These are phyloP conservation scores for Glomeris marginata DNA, from an alignment of 2,888 invertebrate species.

Conservation along the genomic window DNA sequence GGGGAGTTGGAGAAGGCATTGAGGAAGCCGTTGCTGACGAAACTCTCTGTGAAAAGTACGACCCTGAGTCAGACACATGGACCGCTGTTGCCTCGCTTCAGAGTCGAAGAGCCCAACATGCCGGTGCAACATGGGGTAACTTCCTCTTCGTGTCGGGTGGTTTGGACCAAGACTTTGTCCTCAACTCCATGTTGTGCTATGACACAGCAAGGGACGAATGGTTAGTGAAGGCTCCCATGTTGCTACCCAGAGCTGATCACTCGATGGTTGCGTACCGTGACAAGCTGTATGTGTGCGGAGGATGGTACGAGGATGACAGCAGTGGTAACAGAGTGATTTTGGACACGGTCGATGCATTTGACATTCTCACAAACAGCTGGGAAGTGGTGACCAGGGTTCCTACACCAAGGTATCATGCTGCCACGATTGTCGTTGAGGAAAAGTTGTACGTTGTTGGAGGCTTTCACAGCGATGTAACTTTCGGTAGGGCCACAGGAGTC, in stretches of 20 bases:
- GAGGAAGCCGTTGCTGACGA: slow-evolving; percentile 33
- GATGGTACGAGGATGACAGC: slow-evolving; percentile 38
- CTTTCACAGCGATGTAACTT: slow-evolving; percentile 48
- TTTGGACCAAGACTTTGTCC: slow-evolving; percentile 39
- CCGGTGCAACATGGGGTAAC: slow-evolving; percentile 34
- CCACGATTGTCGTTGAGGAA: slow-evolving; percentile 43
- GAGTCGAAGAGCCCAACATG: slow-evolving; percentile 44
- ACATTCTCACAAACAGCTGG: slow-evolving; percentile 43
- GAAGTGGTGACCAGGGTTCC: slow-evolving; percentile 44
- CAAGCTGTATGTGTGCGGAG: slow-evolving; percentile 47
- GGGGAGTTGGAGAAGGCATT: slow-evolving; percentile 41
- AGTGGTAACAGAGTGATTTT: slow-evolving; percentile 40
- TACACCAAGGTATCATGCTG: slow-evolving; percentile 50
- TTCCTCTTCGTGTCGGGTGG: slow-evolving; percentile 38
- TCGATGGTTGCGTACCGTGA: slow-evolving; percentile 41
- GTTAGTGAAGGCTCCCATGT: slow-evolving; percentile 39
- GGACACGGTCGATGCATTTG: slow-evolving; percentile 48
- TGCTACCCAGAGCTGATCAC: slow-evolving; percentile 48
- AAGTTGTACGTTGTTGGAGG: slow-evolving; percentile 54
- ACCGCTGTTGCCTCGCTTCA: slow-evolving; percentile 40
- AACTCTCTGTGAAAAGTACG: slow-evolving; percentile 43
- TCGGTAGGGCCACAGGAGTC: slow-evolving; percentile 47
- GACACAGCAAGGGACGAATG: slow-evolving; percentile 39
- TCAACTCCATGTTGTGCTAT: slow-evolving; percentile 38
- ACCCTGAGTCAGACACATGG: slow-evolving; percentile 43